Evolutionary conservation across 2,113 vertebrate species (phyloP), one percentile per base, ranked within the genome.

Genomic region (Ellobius talpinus): DNA sequence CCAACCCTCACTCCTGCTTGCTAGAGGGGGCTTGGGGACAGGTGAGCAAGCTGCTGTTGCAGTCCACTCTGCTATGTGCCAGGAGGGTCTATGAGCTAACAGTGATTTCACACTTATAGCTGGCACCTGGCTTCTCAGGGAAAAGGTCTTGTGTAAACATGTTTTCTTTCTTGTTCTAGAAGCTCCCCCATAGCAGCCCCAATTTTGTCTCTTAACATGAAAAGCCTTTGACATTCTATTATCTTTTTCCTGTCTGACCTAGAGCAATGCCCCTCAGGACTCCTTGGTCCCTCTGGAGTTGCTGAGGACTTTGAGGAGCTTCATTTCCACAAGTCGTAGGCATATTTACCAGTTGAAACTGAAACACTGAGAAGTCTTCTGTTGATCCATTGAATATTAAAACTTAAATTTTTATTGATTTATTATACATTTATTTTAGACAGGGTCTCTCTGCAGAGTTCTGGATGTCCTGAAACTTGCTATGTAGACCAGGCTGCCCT

Each of bases 11-110:
- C 33, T 29, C 50, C 14, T 0, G 4, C 74, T 90, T 3, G 11
- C 0, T 31, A 31, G 52, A 74, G 33, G 2, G 11, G 21, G 50
- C 31, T 29, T 4, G 4, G 31, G 50, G n/a, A 7, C 50, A 79
- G 61, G 50, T 33, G 2, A 36, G 47, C 7, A 3, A 24, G 31
- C 66, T 29, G 14, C 0, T 21, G 13, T 16, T 23, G 4, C 17
- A 4, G 29, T 4, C 50, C 31, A 0, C 0, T 29, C 6, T 3
- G 52, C 11, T 14, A n/a, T 12, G 1, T 19, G 4, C 61, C 14
- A 1, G 17, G 12, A 3, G 9, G 78, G 52, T 14, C 65, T 23
- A 0, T 21, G 26, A 65, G 36, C 42, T 33, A 21, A 58, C 26
- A 42, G 14, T 9, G 13, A 55, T 17, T 78, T 79, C 26, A 7